Evolutionary conservation across 2,888 invertebrate genomes (phyloP), one percentile per base, ranked within the genome.

Genomic region (Geotrupes spiniger): DNA sequence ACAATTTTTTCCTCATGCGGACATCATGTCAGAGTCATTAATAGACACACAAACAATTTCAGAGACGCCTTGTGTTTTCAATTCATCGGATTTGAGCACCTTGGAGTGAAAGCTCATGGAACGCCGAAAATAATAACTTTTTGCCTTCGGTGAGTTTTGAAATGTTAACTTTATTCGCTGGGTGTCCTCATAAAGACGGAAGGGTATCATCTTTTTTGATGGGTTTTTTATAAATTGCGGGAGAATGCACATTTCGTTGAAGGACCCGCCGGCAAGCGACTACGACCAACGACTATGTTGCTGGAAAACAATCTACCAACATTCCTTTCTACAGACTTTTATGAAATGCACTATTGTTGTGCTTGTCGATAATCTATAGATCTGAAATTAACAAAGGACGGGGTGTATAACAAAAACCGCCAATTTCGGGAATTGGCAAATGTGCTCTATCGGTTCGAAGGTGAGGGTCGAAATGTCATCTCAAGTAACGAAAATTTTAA

Each of bases 1-100:
- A 48, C 78, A 88, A 54, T 84, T 83, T 61, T 86, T 83, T 10
- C 89, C 93, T 94, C 95, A 96, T 0, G 94, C 94, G 4, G 84
- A 85, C 92, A 94, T 93, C 2, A 96, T 95, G 70, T 94, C 96
- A 0, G 95, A 91, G 74, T 96, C 96, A 68, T 96, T 96, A 1
- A 95, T 91, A 25, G 92, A 84, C 9, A 96, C 70, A 66, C 96
- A 96, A 27, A 87, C 79, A 21, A 96, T 87, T 66, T 92, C 91
- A 28, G 77, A 72, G 0, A 92, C 76, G 2, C 92, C 92, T 50
- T 90, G 85, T 0, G 75, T 66, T 70, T 89, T 92, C 50, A 95
- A 63, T 48, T 85, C 82, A 21, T 82, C 85, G 2, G 88, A 85
- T 62, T 85, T 0, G 92, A 90, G 69, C 95, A 95, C 4, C 92